phyloP scores from a whole-genome alignment of 2,888 invertebrate genomes.

The Strigamia transsilvanica region DNA sequence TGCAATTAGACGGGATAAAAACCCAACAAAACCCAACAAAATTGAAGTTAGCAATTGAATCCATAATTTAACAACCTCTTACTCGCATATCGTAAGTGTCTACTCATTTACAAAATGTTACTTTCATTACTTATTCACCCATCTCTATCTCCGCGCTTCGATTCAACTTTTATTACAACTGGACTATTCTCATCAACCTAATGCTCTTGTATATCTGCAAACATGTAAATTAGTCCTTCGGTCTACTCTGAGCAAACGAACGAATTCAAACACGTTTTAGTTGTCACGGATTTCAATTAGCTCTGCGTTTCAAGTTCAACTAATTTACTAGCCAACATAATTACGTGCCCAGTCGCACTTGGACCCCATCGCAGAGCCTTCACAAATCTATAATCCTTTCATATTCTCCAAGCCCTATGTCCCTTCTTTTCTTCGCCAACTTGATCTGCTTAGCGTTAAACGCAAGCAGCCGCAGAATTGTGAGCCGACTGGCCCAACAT shows the following conservation, averaged over 20 bases:
- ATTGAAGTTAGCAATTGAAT: background rate
- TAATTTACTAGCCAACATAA: background rate
- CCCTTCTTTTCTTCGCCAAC: constrained; percentile 38
- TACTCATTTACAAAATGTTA: background rate
- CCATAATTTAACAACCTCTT: background rate
- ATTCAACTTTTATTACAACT: background rate
- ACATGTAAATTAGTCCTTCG: too few species aligned
- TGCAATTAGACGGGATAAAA: background rate
- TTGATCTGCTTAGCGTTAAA: constrained; percentile 35
- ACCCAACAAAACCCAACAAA: background rate
- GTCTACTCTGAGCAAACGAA: background rate
- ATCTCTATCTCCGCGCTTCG: background rate
- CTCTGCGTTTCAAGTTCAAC: background rate
- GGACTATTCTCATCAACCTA: too few species aligned
- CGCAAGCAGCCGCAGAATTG: constrained; percentile 38
- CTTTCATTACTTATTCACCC: background rate
- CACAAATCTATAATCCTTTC: constrained; percentile 33
- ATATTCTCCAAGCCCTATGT: constrained; percentile 29
- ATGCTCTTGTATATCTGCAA: too few species aligned
- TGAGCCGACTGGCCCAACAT: constrained; percentile 35
- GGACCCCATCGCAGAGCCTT: background rate
- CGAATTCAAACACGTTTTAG: background rate
- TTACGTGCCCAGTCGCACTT: constrained; percentile 1
- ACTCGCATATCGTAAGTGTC: background rate
- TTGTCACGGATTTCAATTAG: too few species aligned